Percentiles rank a stretch among this genome's conserved stretches.
Conservation (phyloP, 1,140 invertebrate species). For the Amyelois transitella region DNA sequence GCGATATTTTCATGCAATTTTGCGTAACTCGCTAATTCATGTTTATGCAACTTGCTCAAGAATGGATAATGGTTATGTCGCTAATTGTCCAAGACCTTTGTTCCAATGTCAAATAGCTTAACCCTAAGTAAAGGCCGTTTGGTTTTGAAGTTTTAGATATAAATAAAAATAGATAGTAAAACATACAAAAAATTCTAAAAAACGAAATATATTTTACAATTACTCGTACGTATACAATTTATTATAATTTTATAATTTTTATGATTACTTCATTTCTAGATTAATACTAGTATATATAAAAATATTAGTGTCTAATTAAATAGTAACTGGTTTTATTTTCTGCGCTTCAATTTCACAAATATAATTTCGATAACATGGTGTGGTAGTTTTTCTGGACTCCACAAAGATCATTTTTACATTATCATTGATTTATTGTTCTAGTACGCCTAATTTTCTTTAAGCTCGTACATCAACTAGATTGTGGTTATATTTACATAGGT, state of each 20-base stretch:
- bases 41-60: background rate
- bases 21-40: background rate
- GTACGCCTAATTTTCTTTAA: no score
- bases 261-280: no score
- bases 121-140: no score
- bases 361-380: conserved; percentile 59
- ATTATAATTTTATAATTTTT: no score
- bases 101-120: background rate
- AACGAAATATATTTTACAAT: background rate
- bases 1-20: background rate
- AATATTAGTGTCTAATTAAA: conserved; percentile 3
- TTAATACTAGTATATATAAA: no score
- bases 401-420: conserved; percentile 53
- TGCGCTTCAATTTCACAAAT: conserved; percentile 38
- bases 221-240: no score
- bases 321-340: conserved; percentile 28
- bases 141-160: no score
- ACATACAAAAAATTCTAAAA: no score
- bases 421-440: no score
- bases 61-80: background rate
- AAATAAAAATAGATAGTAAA: no score
- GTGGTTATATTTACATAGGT: no score
- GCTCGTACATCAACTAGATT: no score
- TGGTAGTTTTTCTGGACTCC: conserved; percentile 46
- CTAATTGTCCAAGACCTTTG: background rate